Base-by-base conservation (phyloP, 2,888 invertebrate species). In the Polymixis lichenea region DNA sequence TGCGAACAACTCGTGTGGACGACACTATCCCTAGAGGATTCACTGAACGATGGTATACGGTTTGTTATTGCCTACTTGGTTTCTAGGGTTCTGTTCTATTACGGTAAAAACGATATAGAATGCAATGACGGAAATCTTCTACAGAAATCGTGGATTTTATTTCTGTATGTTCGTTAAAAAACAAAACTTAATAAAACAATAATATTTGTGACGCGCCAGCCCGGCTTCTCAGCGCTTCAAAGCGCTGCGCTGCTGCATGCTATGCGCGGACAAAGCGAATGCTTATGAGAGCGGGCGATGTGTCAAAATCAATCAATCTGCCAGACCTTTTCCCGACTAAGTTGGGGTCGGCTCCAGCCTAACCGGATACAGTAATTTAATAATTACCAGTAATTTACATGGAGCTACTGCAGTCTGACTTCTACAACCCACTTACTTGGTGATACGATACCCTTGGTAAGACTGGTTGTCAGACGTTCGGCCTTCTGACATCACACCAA, bases 1-100 rank as follows among this genome's bases (percentile, higher is more conserved):
- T 61, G 71, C 75, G 49, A 69, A 67, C 74, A 61, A 66, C 43
- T 55, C 71, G 65, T 51, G 22, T 28, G 65, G 46, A 71, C 66
- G 25, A 60, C 60, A 70, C 72, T 72, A n/a, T 49, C 60, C 19
- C n/a, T 55, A 32, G 58, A 38, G 32, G 15, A 25, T 66, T 51
- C 1, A 53, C 66, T 56, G 43, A 28, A 58, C 28, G 43, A 60
- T 7, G 25, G 56, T 56, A 53, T 46, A 61, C 25, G 22, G 22
- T 56, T 66, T 58, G 6, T 32, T 67, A 22, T 43, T 28, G 32
- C 15, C 11, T 46, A 46, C 28, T 19, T 53, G 15, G 15, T n/a
- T 43, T 22, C 5, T 51, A 32, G 28, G 11, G 28, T 61, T 32
- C 43, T 19, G 2, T 61, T 68, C 2, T n/a, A 28, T 46, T 61